Percentiles rank a stretch among this genome's conserved stretches.
Evolutionary conservation across 2,888 invertebrate species (phyloP).

Genomic region (Stramonita haemastoma): DNA sequence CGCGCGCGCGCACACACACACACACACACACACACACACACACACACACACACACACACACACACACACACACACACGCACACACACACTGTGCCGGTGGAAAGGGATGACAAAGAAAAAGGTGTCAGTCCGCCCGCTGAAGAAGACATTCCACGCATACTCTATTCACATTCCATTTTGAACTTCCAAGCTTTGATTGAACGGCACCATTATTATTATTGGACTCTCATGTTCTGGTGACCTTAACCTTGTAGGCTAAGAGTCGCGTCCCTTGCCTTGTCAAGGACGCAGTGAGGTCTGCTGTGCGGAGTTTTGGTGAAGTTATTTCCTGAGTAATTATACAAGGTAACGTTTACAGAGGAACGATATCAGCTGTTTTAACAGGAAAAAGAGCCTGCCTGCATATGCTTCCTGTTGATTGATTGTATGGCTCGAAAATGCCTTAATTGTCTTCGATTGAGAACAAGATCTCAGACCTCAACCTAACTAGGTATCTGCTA

Average conservation of each 20-base stretch:
- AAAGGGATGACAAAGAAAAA: not conserved
- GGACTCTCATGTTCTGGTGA: not conserved
- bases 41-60: too few species aligned
- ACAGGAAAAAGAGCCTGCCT: too few species aligned
- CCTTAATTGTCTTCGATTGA: too few species aligned
- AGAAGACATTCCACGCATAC: too few species aligned
- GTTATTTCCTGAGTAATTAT: not conserved
- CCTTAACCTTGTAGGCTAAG: conserved; percentile 1
- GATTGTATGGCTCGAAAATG: too few species aligned
- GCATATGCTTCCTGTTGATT: too few species aligned
- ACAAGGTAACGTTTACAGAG: conserved; percentile 7
- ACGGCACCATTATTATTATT: not conserved
- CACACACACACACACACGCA: too few species aligned
- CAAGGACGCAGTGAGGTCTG: not conserved
- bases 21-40: too few species aligned
- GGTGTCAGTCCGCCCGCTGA: not conserved
- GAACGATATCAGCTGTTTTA: not conserved
- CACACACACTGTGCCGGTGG: not conserved
- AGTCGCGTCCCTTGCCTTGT: not conserved
- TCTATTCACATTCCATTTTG: too few species aligned
- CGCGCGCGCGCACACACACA: too few species aligned
- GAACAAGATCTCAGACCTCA: too few species aligned
- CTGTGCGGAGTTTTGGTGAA: not conserved
- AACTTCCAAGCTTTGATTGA: not conserved
- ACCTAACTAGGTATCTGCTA: too few species aligned